These are phyloP conservation scores for Papilio machaon DNA, from an alignment of 1,140 invertebrate species.

Conservation along the genomic window DNA sequence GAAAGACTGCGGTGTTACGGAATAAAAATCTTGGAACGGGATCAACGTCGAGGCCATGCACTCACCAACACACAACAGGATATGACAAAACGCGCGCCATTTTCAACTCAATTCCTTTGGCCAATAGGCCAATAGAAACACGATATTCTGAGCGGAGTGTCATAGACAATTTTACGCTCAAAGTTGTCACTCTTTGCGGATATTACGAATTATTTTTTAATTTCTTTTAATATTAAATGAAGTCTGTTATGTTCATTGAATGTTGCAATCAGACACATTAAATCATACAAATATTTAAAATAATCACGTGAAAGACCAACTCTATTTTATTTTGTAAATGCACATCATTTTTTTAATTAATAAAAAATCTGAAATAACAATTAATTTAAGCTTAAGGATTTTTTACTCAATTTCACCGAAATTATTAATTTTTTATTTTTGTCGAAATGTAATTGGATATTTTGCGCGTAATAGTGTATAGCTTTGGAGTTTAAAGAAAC, in stretches of 20 bases:
- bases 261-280: not conserved
- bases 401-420: too few species aligned
- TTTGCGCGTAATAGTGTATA: not conserved
- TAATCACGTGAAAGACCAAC: not conserved
- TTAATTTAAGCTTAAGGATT: too few species aligned
- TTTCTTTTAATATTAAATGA: not conserved
- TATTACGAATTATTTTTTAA: slow-evolving; percentile 41
- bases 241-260: not conserved
- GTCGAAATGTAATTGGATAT: not conserved
- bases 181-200: slow-evolving; percentile 56
- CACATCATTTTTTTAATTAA: not conserved
- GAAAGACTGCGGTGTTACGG: slow-evolving; percentile 64
- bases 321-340: too few species aligned
- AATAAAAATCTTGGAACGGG: slow-evolving; percentile 76
- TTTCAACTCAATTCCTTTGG: slow-evolving; percentile 60
- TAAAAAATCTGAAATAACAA: too few species aligned
- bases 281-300: not conserved
- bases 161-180: slow-evolving; percentile 49
- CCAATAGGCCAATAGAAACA: slow-evolving; percentile 57
- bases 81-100: slow-evolving; percentile 80
- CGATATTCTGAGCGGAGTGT: slow-evolving; percentile 47
- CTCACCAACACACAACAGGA: slow-evolving; percentile 80
- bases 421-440: not conserved
- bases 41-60: slow-evolving; percentile 79
- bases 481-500: not conserved